phyloP scores from a whole-genome alignment of 2,888 invertebrate genomes.

The Lucinisca nassula region DNA sequence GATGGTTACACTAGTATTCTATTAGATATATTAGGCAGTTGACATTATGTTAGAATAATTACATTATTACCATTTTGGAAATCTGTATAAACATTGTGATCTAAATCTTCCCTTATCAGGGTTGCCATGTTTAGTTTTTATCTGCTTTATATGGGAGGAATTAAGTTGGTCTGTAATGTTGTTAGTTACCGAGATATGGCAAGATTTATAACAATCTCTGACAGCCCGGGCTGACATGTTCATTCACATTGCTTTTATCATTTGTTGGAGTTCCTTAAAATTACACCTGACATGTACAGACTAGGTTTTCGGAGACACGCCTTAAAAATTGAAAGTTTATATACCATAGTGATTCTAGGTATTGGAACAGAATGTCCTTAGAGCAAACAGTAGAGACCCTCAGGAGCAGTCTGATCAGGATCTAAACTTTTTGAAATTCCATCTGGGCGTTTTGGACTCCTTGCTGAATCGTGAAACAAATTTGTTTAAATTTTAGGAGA shows the following conservation, averaged over 20 bases:
- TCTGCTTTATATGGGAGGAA: slow-evolving; percentile 1
- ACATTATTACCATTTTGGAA: neutral
- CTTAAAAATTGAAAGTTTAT: too few relatives aligned
- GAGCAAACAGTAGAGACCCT: too few relatives aligned
- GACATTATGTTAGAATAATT: too few relatives aligned
- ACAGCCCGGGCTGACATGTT: neutral
- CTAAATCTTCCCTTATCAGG: neutral
- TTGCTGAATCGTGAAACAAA: too few relatives aligned
- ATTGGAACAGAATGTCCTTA: too few relatives aligned
- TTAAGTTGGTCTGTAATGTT: slow-evolving; percentile 12
- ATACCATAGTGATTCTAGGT: too few relatives aligned
- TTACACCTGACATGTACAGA: neutral
- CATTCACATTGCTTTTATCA: neutral
- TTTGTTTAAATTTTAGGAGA: too few relatives aligned
- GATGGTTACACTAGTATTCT: too few relatives aligned
- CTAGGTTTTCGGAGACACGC: neutral
- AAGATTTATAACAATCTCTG: slow-evolving; percentile 64
- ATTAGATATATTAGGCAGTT: too few relatives aligned
- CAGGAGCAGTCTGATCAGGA: too few relatives aligned
- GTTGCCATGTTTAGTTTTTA: slow-evolving; percentile 14
- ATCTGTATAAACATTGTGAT: neutral
- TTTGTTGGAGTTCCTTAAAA: neutral
- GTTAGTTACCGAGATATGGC: slow-evolving; percentile 73
- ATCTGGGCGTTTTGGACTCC: too few relatives aligned
- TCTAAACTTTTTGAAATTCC: too few relatives aligned